Percentiles rank a stretch among this genome's conserved stretches.
Conservation (phyloP, 2,888 invertebrate genomes). For the Yponomeuta evonymella region DNA sequence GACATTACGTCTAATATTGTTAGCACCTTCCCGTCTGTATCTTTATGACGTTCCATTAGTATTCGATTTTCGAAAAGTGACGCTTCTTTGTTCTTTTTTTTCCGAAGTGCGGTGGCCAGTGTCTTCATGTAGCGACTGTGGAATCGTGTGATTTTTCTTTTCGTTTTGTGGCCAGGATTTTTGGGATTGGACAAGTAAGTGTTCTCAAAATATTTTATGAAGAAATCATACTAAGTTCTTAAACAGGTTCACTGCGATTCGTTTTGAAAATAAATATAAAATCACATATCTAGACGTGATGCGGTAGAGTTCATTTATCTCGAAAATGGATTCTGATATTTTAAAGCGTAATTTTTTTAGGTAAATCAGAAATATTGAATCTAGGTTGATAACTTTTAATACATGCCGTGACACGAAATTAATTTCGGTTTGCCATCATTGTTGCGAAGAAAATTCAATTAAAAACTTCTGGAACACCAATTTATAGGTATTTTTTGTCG, state of each 20-base stretch:
- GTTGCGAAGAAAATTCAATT: neutral
- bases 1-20: neutral
- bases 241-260: too few species aligned
- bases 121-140: neutral
- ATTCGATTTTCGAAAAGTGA: neutral
- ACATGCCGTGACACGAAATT: neutral
- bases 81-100: neutral
- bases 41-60: neutral
- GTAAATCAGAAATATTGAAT: too few species aligned
- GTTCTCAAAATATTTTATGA: neutral
- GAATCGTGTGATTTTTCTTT: neutral
- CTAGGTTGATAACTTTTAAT: neutral
- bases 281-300: too few species aligned
- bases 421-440: neutral
- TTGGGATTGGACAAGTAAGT: neutral
- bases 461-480: neutral
- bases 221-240: neutral
- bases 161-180: neutral
- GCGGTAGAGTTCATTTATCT: too few species aligned
- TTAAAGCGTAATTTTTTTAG: too few species aligned
- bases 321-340: too few species aligned
- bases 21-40: neutral
- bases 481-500: neutral
- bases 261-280: too few species aligned
- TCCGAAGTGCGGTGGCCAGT: neutral